A percentile compares a stretch with the other conserved stretches of the same genome.
phyloP scores from a whole-genome alignment of 2,797 vertebrate genomes.

The Sebastes diploproa region DNA sequence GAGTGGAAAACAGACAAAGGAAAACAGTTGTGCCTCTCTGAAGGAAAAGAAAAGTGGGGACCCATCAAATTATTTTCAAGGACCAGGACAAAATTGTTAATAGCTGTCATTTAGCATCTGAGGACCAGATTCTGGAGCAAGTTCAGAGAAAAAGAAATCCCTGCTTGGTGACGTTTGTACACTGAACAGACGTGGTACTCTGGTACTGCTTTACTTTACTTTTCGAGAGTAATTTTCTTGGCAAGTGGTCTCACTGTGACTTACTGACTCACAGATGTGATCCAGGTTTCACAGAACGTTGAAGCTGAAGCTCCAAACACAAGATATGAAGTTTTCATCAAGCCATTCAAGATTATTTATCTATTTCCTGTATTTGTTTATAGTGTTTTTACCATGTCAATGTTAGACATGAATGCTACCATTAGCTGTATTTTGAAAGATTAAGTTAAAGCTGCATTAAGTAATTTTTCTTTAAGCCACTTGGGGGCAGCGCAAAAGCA shows the following conservation, averaged over 20 bases:
- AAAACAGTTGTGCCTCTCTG: not conserved
- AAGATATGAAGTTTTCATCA: not conserved
- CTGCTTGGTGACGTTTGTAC: conserved; percentile 2
- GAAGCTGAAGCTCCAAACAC: not conserved
- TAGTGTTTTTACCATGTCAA: not conserved
- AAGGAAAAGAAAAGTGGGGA: not conserved
- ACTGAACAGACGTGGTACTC: conserved; percentile 38
- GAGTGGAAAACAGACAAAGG: not conserved
- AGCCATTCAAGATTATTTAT: not conserved
- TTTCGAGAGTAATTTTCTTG: conserved; percentile 24
- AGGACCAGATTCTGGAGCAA: conserved; percentile 11
- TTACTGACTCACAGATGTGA: conserved; percentile 24
- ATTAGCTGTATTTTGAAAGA: not conserved
- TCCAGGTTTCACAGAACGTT: not conserved
- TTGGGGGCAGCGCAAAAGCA: no score
- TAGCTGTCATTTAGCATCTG: not conserved
- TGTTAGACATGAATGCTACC: not conserved
- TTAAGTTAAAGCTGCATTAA: no score
- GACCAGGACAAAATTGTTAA: not conserved
- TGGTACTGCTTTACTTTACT: not conserved
- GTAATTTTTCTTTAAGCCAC: no score
- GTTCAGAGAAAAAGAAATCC: conserved; percentile 24
- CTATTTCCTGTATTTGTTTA: not conserved
- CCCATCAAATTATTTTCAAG: conserved; percentile 23
- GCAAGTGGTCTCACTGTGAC: conserved; percentile 4